A percentile compares a stretch with the other conserved stretches of the same genome.
phyloP scores from a whole-genome alignment of 37 sponge, comb jelly and placozoan genomes.

The Halisarca cf. caerulea region DNA sequence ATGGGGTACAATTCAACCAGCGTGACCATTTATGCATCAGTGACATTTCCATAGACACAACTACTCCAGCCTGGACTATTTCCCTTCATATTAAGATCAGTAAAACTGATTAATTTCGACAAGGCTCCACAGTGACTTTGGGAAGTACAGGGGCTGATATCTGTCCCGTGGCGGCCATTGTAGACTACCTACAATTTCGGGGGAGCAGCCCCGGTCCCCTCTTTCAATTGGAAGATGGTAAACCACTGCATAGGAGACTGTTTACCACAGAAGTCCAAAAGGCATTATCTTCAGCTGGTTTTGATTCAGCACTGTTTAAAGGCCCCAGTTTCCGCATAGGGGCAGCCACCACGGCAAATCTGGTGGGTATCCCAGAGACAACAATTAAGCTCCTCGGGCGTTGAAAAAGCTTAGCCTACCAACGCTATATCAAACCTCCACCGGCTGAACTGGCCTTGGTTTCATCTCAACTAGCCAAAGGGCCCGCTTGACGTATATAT shows the following conservation, averaged over 20 bases:
- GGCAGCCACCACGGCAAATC: conserved; percentile 16
- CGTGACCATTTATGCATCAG: not conserved
- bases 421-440: not conserved
- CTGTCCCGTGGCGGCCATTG: conserved; percentile 24
- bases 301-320: not conserved
- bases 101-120: conserved; percentile 27
- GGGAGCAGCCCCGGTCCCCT: conserved; percentile 6
- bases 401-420: conserved; percentile 12
- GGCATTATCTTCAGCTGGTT: not conserved
- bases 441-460: not conserved
- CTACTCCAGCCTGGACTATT: conserved; percentile 1
- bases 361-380: conserved; percentile 12
- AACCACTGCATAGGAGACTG: not conserved
- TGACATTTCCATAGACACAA: conserved; percentile 16
- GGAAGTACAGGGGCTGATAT: conserved; percentile 17
- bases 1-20: not conserved
- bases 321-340: conserved; percentile 26
- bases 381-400: conserved; percentile 12
- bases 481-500: too few species aligned
- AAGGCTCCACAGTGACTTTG: not conserved
- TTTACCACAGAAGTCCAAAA: not conserved
- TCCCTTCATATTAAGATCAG: not conserved
- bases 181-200: not conserved
- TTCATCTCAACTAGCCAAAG: conserved; percentile 3
- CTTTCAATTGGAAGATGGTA: not conserved